Base-by-base conservation (phyloP, 2,888 invertebrate genomes). In the Noctua janthina region DNA sequence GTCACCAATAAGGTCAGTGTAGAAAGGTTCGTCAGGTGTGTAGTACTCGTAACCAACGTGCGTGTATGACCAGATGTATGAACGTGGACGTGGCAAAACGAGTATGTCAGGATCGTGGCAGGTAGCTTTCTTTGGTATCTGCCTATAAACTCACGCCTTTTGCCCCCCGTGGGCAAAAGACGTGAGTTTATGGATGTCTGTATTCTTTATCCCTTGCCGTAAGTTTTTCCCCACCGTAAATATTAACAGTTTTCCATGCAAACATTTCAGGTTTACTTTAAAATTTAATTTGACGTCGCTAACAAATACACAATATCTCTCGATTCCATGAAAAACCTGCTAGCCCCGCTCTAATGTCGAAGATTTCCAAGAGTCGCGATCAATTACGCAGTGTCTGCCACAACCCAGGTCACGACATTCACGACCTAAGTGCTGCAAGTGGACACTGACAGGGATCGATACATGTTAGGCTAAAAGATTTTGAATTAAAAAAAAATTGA, bases 351-450 rank as follows among this genome's bases (percentile, higher is more conserved):
- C 43, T 29, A 56, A 62, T 49, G 11, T 66, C 20, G 2, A 35
- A 1, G 13, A 74, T 69, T 75, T 62, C 15, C 17, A 15, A 17
- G 20, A 72, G 46, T 46, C 72, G 35, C 23, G 51, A 56, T 84
- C 75, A 78, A 69, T 76, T 70, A 74, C 75, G 73, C 75, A 81
- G 70, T 46, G 68, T 79, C 75, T 20, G 11, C 64, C 73, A 23
- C 72, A 73, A 71, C 62, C 29, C 23, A 20, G 59, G 6, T 49
- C 4, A 49, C 13, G 15, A 29, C 13, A 13, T 59, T 84, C 59
- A 51, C 54, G 29, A 51, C n/a, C n/a, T 78, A 76, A 74, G 75
- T 73, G 76, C 62, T 70, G 39, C 54, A 74, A 64, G 59, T 43
- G 51, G 29, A 43, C 49, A 43, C 49, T 66, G 46, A 56, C 56